Evolutionary conservation across 2,888 invertebrate genomes (phyloP).

Genomic region (Chorisops tibialis): DNA sequence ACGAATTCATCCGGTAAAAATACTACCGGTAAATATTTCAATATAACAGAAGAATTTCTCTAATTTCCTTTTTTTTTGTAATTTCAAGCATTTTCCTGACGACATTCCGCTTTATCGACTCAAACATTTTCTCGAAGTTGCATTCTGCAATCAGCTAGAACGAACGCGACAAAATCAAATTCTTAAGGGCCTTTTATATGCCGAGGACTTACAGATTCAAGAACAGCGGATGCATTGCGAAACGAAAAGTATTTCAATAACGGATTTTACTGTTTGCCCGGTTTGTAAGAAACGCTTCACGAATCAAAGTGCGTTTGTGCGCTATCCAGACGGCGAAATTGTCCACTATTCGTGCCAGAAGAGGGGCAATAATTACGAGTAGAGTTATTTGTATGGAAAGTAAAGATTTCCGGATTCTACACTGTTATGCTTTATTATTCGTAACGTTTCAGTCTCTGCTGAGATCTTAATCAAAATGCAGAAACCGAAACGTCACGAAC

Average conservation of each 20-base stretch:
- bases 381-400: background rate
- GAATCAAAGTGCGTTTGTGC: slow-evolving; percentile 89
- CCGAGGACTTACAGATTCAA: slow-evolving; percentile 79
- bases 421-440: too few relatives aligned
- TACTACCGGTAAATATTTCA: slow-evolving; percentile 47
- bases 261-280: slow-evolving; percentile 82
- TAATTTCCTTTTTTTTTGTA: background rate
- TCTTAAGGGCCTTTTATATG: slow-evolving; percentile 76
- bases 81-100: slow-evolving; percentile 71
- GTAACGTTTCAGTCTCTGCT: too few relatives aligned
- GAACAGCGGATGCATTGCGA: slow-evolving; percentile 77
- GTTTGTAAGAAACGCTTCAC: slow-evolving; percentile 92
- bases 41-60: background rate
- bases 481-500: too few relatives aligned
- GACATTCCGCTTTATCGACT: slow-evolving; percentile 73
- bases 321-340: slow-evolving; percentile 86
- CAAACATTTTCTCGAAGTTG: slow-evolving; percentile 74
- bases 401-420: too few relatives aligned
- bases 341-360: slow-evolving; percentile 86
- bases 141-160: slow-evolving; percentile 70
- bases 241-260: slow-evolving; percentile 77
- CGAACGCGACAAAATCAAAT: slow-evolving; percentile 72
- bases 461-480: too few relatives aligned
- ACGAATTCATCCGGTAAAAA: slow-evolving; percentile 78
- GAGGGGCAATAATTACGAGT: background rate